phyloP scores from a whole-genome alignment of 30 jellyfish, hydroid and myxozoan genomes.

The Cassiopea andromeda region DNA sequence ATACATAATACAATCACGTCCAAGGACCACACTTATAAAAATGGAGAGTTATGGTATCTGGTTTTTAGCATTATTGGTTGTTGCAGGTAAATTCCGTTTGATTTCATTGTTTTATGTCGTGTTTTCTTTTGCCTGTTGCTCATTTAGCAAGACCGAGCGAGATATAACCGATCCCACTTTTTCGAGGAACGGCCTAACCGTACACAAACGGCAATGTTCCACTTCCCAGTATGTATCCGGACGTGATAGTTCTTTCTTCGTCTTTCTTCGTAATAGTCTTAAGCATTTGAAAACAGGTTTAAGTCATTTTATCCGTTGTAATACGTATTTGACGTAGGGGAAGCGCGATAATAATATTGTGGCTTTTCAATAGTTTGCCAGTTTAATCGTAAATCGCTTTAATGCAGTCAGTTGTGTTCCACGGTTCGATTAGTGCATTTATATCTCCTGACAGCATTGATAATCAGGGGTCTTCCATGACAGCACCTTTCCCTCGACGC shows the following conservation, averaged over 20 bases:
- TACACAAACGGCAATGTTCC: neutral
- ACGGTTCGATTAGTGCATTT: too few relatives aligned
- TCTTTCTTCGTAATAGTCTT: neutral
- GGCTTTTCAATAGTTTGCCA: too few relatives aligned
- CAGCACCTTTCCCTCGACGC: too few relatives aligned
- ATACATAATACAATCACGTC: neutral
- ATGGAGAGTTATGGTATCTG: neutral
- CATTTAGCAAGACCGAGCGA: neutral
- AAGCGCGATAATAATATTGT: too few relatives aligned
- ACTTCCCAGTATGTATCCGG: neutral
- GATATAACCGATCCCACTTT: neutral
- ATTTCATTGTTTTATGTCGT: slow-evolving; percentile 1
- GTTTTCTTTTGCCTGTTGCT: neutral
- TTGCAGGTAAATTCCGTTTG: neutral
- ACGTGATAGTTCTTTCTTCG: neutral
- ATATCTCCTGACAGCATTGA: too few relatives aligned
- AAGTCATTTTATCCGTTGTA: too few relatives aligned
- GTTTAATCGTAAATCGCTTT: too few relatives aligned
- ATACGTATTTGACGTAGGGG: too few relatives aligned
- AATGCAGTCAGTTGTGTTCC: too few relatives aligned
- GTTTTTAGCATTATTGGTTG: neutral
- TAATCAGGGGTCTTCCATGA: too few relatives aligned
- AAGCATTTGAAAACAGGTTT: too few relatives aligned
- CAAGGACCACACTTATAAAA: neutral
- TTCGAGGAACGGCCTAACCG: neutral